Base-by-base conservation (phyloP, 2,113 vertebrate species). In the Epinephelus moara region DNA sequence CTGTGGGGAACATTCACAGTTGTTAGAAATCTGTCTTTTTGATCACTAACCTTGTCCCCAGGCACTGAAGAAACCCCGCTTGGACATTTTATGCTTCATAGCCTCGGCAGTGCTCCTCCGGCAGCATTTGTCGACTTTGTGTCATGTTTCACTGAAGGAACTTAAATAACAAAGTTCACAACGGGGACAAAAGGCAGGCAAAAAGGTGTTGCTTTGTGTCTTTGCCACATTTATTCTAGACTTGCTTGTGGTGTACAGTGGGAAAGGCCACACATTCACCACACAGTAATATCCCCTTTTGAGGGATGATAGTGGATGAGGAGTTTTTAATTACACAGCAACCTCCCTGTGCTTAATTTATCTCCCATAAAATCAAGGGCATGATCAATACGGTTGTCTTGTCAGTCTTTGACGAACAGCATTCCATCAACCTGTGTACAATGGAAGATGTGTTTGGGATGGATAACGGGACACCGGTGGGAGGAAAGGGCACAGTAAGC, bases 111-210 rank as follows among this genome's bases (percentile, higher is more conserved):
- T 50, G 10, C 15, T 60, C 55, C 55, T 70, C 15, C 0, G 15
- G 81, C 69, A 47, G 53, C 45, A 21, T 67, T 84, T 67, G 61
- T 75, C 18, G 1, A 67, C 68, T 71, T 59, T 64, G 57, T 56
- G 72, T 64, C 73, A 64, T 70, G 73, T 56, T 64, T 70, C 21
- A 64, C 66, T 25, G 37, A 11, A 14, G 9, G 6, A 71, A 27
- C 59, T 66, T 59, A 63, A 59, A 64, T 70, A 40, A 56, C 64
- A 82, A 75, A 63, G 66, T 82, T 76, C 73, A 71, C 19, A 69
- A 55, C 19, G 7, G 37, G 63, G 64, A 77, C 57, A 52, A 53
- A 27, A 53, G 45, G 71, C 63, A 45, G 5, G 57, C 62, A 25
- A 63, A 21, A n/a, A 70, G 49, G 27, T 77, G 66, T 50, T 40